These are phyloP conservation scores for Dermolepida albohirtum DNA, from an alignment of 2,888 invertebrate genomes.

Conservation along the genomic window DNA sequence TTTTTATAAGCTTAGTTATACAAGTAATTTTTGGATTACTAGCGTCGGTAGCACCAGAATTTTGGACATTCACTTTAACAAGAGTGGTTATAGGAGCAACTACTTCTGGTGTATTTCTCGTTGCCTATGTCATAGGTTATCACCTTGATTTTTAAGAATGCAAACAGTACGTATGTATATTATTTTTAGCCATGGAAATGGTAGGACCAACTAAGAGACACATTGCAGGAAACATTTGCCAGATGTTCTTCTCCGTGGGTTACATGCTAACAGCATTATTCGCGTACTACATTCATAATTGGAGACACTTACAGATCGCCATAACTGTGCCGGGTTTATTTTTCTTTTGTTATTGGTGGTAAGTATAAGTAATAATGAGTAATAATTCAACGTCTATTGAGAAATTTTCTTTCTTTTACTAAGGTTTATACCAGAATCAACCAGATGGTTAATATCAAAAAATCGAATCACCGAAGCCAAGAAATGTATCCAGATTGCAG, in stretches of 20 bases:
- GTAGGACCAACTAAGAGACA: slow-evolving; percentile 77
- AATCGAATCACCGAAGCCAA: slow-evolving; percentile 74
- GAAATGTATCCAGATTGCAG: slow-evolving; percentile 71
- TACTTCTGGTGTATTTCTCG: slow-evolving; percentile 81
- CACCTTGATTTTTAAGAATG: slow-evolving; percentile 28
- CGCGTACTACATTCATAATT: slow-evolving; percentile 75
- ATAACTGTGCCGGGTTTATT: slow-evolving; percentile 76
- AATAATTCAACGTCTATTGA: slow-evolving; percentile 1
- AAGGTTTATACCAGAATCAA: slow-evolving; percentile 78
- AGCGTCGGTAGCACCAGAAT: slow-evolving; percentile 76
- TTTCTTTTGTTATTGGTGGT: slow-evolving; percentile 79
- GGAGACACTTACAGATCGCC: slow-evolving; percentile 77
- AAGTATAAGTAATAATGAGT: slow-evolving; percentile 12
- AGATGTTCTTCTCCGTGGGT: slow-evolving; percentile 81
- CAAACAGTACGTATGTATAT: neutral
- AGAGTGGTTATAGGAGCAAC: slow-evolving; percentile 78
- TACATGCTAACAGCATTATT: slow-evolving; percentile 76
- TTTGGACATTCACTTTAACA: slow-evolving; percentile 74
- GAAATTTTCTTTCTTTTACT: slow-evolving; percentile 11
- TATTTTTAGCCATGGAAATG: slow-evolving; percentile 72
- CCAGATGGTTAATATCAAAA: slow-evolving; percentile 77
- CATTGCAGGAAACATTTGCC: slow-evolving; percentile 78
- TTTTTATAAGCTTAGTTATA: slow-evolving; percentile 77
- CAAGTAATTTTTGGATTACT: slow-evolving; percentile 76
- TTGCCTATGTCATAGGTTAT: slow-evolving; percentile 82